These are phyloP conservation scores for Chironomus tentans DNA, from an alignment of 2,888 invertebrate species.

Conservation along the genomic window DNA sequence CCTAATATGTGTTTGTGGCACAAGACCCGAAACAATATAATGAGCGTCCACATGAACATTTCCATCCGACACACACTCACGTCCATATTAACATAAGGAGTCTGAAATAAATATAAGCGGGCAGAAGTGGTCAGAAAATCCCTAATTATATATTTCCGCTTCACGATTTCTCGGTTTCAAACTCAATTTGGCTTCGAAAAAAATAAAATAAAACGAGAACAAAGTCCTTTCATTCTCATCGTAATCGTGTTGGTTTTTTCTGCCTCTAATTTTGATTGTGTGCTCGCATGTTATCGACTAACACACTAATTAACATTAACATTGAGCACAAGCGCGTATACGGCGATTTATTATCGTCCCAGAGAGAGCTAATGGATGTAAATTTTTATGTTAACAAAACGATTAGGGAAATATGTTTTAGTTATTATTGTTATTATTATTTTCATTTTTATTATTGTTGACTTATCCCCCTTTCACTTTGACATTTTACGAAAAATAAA, in stretches of 20 bases:
- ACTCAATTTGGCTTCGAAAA: no score
- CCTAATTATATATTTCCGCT: constrained; percentile 7
- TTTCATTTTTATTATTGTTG: not conserved
- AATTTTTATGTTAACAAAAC: constrained; percentile 16
- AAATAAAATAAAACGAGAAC: not conserved
- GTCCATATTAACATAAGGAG: not conserved
- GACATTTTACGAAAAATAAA: no score
- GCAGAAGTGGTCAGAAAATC: not conserved
- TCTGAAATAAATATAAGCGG: no score
- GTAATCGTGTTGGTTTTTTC: no score
- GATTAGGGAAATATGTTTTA: constrained; percentile 11
- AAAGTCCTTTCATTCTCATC: no score
- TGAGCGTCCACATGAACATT: no score
- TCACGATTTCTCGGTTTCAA: not conserved
- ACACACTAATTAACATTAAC: constrained; percentile 8
- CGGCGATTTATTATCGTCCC: constrained; percentile 12
- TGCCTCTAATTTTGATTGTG: no score
- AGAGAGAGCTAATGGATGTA: constrained; percentile 11
- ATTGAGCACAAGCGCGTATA: constrained; percentile 7
- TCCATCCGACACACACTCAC: not conserved
- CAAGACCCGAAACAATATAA: not conserved
- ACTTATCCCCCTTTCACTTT: not conserved
- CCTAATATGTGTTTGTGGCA: not conserved
- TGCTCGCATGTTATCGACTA: constrained; percentile 6
- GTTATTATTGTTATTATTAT: not conserved